Evolutionary conservation across 2,888 invertebrate genomes (phyloP).

Genomic region (Macaria liturata): DNA sequence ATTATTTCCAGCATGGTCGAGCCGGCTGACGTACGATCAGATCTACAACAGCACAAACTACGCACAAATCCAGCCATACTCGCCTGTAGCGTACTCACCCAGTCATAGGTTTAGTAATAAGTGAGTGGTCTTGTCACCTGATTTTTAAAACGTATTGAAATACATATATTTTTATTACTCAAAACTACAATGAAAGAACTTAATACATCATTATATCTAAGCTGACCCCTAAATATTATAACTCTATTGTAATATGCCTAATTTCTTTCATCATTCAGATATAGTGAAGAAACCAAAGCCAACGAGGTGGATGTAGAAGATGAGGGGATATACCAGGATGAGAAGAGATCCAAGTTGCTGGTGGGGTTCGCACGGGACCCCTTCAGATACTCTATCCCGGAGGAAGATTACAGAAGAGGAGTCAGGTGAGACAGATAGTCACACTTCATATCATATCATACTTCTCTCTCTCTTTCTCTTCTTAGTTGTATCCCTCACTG

Average conservation of each 20-base stretch:
- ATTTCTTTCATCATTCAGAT: conserved; percentile 12
- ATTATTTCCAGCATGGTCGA: conserved; percentile 61
- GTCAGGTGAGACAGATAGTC: conserved; percentile 54
- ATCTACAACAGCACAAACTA: conserved; percentile 70
- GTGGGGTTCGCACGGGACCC: conserved; percentile 73
- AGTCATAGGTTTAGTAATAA: conserved; percentile 39
- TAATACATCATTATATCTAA: too few species aligned
- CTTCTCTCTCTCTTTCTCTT: too few species aligned
- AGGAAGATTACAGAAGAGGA: conserved; percentile 64
- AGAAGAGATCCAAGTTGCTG: conserved; percentile 48
- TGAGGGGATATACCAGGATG: conserved; percentile 32
- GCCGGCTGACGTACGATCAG: conserved; percentile 58
- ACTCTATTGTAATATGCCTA: too few species aligned
- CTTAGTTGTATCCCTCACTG: too few species aligned
- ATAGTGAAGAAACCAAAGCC: conserved; percentile 45
- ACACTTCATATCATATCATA: too few species aligned
- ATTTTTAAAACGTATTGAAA: too few species aligned
- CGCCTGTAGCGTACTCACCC: conserved; percentile 39
- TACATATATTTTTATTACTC: too few species aligned
- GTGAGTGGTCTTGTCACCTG: conserved; percentile 1
- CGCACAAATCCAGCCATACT: conserved; percentile 60
- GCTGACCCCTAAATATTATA: too few species aligned
- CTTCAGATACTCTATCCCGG: conserved; percentile 67
- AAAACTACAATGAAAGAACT: too few species aligned
- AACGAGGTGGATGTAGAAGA: conserved; percentile 57